phyloP scores from a whole-genome alignment of 2,113 vertebrate genomes.

The Mirza zaza region DNA sequence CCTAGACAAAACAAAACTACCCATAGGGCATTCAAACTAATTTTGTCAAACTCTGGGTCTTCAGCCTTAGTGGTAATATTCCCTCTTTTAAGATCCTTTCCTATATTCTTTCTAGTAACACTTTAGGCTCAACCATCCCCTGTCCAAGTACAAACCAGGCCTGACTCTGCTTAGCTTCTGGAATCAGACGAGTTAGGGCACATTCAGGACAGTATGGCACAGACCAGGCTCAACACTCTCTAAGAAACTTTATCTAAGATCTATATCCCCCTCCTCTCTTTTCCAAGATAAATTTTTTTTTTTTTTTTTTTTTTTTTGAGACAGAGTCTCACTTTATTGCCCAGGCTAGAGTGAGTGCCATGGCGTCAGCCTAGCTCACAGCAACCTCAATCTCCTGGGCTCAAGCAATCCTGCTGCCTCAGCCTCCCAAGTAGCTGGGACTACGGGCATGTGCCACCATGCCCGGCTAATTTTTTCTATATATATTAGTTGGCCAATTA shows the following conservation, averaged over 20 bases:
- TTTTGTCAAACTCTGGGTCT: neutral
- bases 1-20: neutral
- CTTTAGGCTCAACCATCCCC: neutral
- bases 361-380: too few species aligned
- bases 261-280: neutral
- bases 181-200: neutral
- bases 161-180: neutral
- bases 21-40: neutral
- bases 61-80: neutral
- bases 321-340: too few species aligned
- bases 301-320: too few species aligned
- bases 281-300: constrained; percentile 40
- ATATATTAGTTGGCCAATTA: too few species aligned
- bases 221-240: neutral
- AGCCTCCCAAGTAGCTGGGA: too few species aligned
- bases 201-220: neutral
- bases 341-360: too few species aligned
- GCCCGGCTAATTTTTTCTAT: too few species aligned
- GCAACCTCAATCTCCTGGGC: too few species aligned
- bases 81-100: neutral
- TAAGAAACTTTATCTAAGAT: neutral
- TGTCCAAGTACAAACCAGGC: neutral
- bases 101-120: neutral
- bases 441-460: too few species aligned
- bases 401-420: too few species aligned